Evolutionary conservation across 1,140 invertebrate species (phyloP).

Genomic region (Drosophila dunni): DNA sequence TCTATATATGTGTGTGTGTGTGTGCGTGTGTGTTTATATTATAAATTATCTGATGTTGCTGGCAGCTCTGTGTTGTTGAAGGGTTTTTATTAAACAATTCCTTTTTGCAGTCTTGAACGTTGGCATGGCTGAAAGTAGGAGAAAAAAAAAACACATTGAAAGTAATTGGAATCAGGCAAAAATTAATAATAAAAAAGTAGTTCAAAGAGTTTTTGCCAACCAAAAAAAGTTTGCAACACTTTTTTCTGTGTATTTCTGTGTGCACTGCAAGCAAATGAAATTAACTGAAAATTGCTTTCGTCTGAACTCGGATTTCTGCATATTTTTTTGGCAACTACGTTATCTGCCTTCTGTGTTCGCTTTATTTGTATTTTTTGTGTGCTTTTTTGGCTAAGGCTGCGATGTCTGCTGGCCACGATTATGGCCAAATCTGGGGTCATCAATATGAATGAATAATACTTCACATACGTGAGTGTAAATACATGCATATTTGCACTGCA

Average conservation of each 20-base stretch:
- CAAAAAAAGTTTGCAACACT: slow-evolving; percentile 42
- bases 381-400: slow-evolving; percentile 39
- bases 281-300: slow-evolving; percentile 60
- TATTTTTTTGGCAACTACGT: slow-evolving; percentile 57
- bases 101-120: slow-evolving; percentile 72
- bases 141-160: slow-evolving; percentile 17
- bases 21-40: slow-evolving; percentile 32
- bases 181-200: slow-evolving; percentile 21
- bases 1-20: slow-evolving; percentile 5
- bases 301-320: slow-evolving; percentile 8
- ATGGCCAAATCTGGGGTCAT: slow-evolving; percentile 63
- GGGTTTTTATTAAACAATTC: slow-evolving; percentile 63
- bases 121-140: slow-evolving; percentile 62
- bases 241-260: slow-evolving; percentile 19
- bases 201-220: slow-evolving; percentile 44
- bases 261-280: slow-evolving; percentile 47
- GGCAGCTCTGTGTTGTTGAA: slow-evolving; percentile 60
- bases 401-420: slow-evolving; percentile 48
- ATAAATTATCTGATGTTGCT: slow-evolving; percentile 43
- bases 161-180: slow-evolving; percentile 11
- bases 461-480: slow-evolving; percentile 3
- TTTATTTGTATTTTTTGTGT: too few relatives aligned
- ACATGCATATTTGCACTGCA: slow-evolving; percentile 17
- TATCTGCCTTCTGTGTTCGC: slow-evolving; percentile 36
- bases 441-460: slow-evolving; percentile 61